A percentile compares a stretch with the other conserved stretches of the same genome.
Conservation (phyloP, 2,888 invertebrate genomes). For the Lepas anatifera region DNA sequence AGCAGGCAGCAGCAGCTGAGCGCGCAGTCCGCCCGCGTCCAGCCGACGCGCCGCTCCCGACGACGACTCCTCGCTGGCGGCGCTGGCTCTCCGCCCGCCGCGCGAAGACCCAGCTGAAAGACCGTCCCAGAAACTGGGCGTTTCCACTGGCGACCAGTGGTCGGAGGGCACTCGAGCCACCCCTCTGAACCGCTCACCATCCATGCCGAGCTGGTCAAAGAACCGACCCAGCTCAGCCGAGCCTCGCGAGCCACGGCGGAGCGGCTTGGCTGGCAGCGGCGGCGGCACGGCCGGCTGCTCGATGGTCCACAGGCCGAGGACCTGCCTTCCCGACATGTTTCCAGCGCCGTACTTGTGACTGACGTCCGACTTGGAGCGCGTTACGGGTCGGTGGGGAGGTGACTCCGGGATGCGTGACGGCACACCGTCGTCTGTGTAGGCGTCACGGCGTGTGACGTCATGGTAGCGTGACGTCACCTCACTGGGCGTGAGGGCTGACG, state of each 20-base stretch:
- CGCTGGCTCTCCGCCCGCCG: constrained; percentile 63
- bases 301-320: constrained; percentile 20
- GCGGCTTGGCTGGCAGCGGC: constrained; percentile 28
- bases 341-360: constrained; percentile 46
- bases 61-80: constrained; percentile 81
- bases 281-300: constrained; percentile 25
- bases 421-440: neutral
- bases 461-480: no score
- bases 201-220: constrained; percentile 81
- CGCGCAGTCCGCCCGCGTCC: constrained; percentile 33
- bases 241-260: neutral
- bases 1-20: constrained; percentile 26
- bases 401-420: neutral
- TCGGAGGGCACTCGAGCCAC: constrained; percentile 34
- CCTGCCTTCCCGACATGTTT: no score
- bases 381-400: constrained; percentile 46
- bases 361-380: constrained; percentile 76
- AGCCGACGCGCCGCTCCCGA: constrained; percentile 51
- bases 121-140: constrained; percentile 23
- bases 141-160: constrained; percentile 27
- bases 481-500: constrained; percentile 23
- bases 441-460: neutral
- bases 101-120: constrained; percentile 46
- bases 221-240: constrained; percentile 62
- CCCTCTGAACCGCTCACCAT: constrained; percentile 48